phyloP scores from a whole-genome alignment of 2,797 vertebrate genomes.

The Pterois miles region DNA sequence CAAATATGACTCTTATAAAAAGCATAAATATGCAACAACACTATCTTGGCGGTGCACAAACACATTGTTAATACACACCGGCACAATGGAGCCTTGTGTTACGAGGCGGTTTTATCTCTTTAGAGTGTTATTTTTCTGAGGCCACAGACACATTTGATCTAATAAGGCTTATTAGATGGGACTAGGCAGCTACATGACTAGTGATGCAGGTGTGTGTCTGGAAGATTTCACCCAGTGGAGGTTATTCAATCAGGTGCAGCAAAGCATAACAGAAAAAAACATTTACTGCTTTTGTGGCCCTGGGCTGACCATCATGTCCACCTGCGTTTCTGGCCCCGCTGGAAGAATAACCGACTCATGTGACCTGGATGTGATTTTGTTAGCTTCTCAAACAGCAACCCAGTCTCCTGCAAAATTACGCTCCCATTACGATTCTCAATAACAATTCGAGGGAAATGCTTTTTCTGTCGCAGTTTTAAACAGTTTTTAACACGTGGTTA shows the following conservation, averaged over 20 bases:
- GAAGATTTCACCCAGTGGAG: slow-evolving; percentile 47
- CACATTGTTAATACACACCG: slow-evolving; percentile 2
- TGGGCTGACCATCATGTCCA: slow-evolving; percentile 47
- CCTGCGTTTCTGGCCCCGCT: slow-evolving; percentile 37
- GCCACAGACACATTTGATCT: slow-evolving; percentile 63
- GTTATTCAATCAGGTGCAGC: slow-evolving; percentile 57
- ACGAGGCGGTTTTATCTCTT: slow-evolving; percentile 37
- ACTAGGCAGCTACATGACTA: slow-evolving; percentile 56
- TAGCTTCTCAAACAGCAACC: background rate
- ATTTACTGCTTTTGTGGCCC: slow-evolving; percentile 56
- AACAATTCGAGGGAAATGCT: fast-evolving
- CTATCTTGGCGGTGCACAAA: background rate
- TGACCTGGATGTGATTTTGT: slow-evolving; percentile 31
- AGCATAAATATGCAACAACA: slow-evolving; percentile 13
- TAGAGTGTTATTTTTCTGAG: slow-evolving; percentile 37
- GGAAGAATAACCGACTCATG: slow-evolving; percentile 21
- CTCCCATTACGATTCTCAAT: background rate
- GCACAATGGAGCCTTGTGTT: slow-evolving; percentile 18
- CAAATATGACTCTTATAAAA: slow-evolving; percentile 20
- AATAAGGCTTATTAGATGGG: slow-evolving; percentile 70
- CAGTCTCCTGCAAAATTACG: background rate
- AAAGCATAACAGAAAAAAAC: slow-evolving; percentile 65
- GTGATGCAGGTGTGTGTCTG: slow-evolving; percentile 68
- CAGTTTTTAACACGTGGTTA: background rate
- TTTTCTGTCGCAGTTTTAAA: too few species aligned